Percentiles rank a stretch among this genome's conserved stretches.
phyloP scores from a whole-genome alignment of 1,140 invertebrate genomes.

The Polypedilum vanderplanki region DNA sequence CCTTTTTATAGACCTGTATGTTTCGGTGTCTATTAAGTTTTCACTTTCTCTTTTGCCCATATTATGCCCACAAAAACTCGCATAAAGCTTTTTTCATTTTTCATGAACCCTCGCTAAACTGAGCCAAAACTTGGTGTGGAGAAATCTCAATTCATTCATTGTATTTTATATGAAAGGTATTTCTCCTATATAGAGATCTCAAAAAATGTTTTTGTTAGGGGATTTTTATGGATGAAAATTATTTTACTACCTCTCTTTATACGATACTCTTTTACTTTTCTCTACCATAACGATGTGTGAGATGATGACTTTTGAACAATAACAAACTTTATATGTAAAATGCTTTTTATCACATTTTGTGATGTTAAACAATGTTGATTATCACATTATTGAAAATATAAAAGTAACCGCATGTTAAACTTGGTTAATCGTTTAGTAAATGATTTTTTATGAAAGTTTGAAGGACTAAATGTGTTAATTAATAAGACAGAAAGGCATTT shows the following conservation, averaged over 20 bases:
- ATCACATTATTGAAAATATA: neutral
- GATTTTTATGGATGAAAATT: conserved; percentile 9
- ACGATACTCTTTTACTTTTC: neutral
- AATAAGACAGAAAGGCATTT: no score
- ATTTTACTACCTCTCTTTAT: conserved; percentile 1
- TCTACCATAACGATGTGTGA: no score
- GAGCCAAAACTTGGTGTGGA: neutral
- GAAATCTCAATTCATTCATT: conserved; percentile 14
- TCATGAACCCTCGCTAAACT: neutral
- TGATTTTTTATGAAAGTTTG: no score
- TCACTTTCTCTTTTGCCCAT: neutral
- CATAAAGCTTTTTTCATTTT: neutral
- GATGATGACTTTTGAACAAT: no score
- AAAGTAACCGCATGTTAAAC: no score
- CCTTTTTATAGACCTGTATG: no score
- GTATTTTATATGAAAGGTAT: neutral
- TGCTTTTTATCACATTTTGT: conserved; percentile 4
- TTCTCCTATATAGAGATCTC: neutral
- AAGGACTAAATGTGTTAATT: no score
- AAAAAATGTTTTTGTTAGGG: neutral
- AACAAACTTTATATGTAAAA: neutral
- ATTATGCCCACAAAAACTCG: neutral
- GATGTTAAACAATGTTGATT: neutral
- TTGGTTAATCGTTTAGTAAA: no score
- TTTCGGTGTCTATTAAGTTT: neutral